Conservation (phyloP, 2,888 invertebrate genomes). For the Acanthoscelides obtectus region DNA sequence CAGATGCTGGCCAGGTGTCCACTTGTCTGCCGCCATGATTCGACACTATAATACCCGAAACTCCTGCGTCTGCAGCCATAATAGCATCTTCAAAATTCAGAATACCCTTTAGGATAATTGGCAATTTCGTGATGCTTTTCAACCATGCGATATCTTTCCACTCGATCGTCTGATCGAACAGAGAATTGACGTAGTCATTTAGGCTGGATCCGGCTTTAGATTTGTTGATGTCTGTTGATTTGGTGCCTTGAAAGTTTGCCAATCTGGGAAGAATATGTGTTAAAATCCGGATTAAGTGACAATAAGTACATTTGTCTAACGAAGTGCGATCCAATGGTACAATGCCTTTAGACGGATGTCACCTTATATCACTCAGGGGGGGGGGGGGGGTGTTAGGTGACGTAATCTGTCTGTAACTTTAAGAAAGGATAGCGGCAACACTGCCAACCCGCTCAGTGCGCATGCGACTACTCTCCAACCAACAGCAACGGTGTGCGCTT, state of each 20-base stretch:
- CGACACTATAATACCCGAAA: slow-evolving; percentile 79
- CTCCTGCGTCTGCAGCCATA: slow-evolving; percentile 68
- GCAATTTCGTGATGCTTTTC: slow-evolving; percentile 69
- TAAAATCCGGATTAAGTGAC: too few species aligned
- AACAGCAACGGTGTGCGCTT: not conserved
- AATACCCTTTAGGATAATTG: slow-evolving; percentile 83
- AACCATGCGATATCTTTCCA: slow-evolving; percentile 91
- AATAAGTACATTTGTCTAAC: too few species aligned
- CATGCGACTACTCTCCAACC: too few species aligned
- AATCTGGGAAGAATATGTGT: slow-evolving; percentile 52
- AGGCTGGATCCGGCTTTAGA: slow-evolving; percentile 64
- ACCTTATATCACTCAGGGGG: too few species aligned
- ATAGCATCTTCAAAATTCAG: slow-evolving; percentile 82
- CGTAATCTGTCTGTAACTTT: too few species aligned
- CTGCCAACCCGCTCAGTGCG: too few species aligned
- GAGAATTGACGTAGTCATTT: slow-evolving; percentile 67
- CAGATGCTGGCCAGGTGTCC: slow-evolving; percentile 79
- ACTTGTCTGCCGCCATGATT: slow-evolving; percentile 92
- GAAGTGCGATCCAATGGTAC: too few species aligned
- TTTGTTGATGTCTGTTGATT: slow-evolving; percentile 46
- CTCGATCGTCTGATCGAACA: slow-evolving; percentile 75
- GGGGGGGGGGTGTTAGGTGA: too few species aligned
- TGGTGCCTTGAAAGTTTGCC: slow-evolving; percentile 70
- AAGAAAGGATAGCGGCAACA: too few species aligned
- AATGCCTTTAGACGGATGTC: too few species aligned